Evolutionary conservation across 2,888 invertebrate genomes (phyloP), one percentile per base, ranked within the genome.

Genomic region (Resseliella maxima): DNA sequence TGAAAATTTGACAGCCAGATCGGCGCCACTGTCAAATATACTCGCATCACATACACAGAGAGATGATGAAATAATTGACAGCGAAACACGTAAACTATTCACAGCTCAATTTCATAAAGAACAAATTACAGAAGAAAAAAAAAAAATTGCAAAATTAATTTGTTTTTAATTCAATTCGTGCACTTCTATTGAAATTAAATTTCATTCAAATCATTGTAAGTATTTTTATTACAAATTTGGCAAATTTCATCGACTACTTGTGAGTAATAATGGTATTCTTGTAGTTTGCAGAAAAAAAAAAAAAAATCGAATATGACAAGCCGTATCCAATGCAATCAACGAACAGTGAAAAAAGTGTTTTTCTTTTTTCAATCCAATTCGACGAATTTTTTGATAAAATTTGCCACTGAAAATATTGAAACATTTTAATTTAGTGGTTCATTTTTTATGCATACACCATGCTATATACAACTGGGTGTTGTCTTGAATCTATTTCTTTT

Each of bases 61-160:
- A 83, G n/a, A 38, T 64, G 38, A 36, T 31, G n/a, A 31, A 72
- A 35, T 72, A 72, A 38, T 83, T 83, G 83, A 83, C 83, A 83
- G 83, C 12, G 83, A 83, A 83, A 83, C 83, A 83, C 83, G 83
- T 83, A 83, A 83, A 83, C 83, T 83, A 83, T 38, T 83, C 38
- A 15, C 72, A 31, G 72, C 72, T 72, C 72, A 35, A 15, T 72
- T 15, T 31, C n/a, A 72, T 31, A 5, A n/a, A 83, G 38, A 83
- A 31, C 64, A 31, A 72, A 83, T 35, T 38, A 50, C 46, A 18
- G 18, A 83, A 83, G 38, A 38, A 72, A 35, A 72, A n/a, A n/a
- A 36, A 12, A 36, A 83, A 38, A 83, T 83, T 38, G 38, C 18
- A 21, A 2, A n/a, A n/a, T 38, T 10, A 8, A 83, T 15, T 24